These are phyloP conservation scores for Alexandromys fortis DNA, from an alignment of 2,113 vertebrate genomes.

Conservation along the genomic window DNA sequence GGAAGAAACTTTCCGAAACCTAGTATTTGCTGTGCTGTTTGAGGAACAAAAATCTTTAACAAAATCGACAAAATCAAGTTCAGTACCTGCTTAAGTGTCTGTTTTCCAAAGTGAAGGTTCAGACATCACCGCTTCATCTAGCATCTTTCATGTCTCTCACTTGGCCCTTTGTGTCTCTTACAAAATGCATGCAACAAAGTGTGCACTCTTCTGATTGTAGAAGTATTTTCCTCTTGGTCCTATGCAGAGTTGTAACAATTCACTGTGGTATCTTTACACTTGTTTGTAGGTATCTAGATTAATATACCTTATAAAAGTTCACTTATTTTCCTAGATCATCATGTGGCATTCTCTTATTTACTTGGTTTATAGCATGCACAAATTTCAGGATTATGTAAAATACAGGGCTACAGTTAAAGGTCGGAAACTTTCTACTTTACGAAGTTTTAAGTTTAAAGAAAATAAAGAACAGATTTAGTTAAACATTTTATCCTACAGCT, in stretches of 20 bases:
- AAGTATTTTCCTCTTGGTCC: neutral
- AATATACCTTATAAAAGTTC: neutral
- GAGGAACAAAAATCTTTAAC: conserved; percentile 52
- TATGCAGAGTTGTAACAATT: neutral
- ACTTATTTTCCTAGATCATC: neutral
- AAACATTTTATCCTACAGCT: neutral
- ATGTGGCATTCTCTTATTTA: neutral
- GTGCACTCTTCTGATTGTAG: neutral
- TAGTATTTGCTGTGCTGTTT: conserved; percentile 31
- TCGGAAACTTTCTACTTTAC: neutral
- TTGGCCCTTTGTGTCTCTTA: neutral
- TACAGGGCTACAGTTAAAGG: neutral
- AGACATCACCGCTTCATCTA: neutral
- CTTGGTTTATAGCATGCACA: neutral
- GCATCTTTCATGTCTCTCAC: neutral
- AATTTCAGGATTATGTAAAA: neutral
- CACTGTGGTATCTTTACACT: neutral
- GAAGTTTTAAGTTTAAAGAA: neutral
- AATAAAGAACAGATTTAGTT: neutral
- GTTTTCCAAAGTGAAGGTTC: neutral
- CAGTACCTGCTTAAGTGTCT: neutral
- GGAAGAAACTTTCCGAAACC: neutral
- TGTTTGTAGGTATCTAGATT: neutral
- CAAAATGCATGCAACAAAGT: neutral
- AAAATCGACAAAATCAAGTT: conserved; percentile 38